Conservation (phyloP, 2,888 invertebrate species). For the Harpagoxenus sublaevis region DNA sequence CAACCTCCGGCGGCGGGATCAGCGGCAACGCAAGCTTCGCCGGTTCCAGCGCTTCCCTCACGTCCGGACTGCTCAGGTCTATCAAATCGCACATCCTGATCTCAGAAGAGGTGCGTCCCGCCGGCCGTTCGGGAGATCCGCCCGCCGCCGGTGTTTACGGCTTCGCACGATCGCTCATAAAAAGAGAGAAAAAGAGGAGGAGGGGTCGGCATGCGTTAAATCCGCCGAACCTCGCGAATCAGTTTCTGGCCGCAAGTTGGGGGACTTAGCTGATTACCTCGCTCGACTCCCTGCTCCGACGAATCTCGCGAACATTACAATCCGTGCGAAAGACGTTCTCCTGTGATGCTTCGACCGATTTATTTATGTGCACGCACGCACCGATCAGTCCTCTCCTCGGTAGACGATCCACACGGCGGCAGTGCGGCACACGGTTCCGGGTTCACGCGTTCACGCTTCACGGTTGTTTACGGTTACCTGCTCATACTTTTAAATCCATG, state of each 20-base stretch:
- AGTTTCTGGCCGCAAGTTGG: not conserved
- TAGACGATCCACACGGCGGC: no score
- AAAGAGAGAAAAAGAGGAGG: not conserved
- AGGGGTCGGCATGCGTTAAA: not conserved
- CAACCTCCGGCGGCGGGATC: conserved; percentile 75
- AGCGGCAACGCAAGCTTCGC: conserved; percentile 80
- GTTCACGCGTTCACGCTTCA: no score
- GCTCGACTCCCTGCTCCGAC: no score
- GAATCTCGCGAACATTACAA: conserved; percentile 4
- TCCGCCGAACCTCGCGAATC: not conserved
- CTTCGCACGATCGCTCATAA: not conserved
- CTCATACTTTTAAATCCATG: conserved; percentile 23
- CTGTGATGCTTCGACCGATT: not conserved
- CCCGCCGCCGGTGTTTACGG: not conserved
- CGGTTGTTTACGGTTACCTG: no score
- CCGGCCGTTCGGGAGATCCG: no score
- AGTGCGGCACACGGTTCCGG: no score
- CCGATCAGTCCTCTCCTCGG: no score
- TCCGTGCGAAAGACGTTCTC: not conserved
- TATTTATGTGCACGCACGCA: not conserved
- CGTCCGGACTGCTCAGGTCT: conserved; percentile 79
- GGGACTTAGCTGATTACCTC: not conserved
- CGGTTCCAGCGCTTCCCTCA: conserved; percentile 60
- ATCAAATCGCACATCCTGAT: conserved; percentile 82
- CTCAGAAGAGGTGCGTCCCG: not conserved